Evolutionary conservation across 92 coral and sea anemone genomes (phyloP).

Genomic region (Anthopleura xanthogrammica): DNA sequence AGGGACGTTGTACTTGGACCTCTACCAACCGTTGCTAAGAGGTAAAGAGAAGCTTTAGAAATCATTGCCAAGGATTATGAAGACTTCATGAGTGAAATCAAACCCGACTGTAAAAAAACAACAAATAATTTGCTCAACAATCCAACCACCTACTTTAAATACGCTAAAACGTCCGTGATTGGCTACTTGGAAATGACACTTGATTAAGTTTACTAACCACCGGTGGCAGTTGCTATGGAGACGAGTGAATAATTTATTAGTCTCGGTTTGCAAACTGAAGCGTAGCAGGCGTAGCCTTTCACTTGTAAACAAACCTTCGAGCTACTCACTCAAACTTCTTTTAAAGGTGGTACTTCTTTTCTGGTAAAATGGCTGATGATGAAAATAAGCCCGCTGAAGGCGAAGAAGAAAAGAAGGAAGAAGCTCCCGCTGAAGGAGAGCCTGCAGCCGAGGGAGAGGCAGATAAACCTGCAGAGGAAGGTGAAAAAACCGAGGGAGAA

Average conservation of each 20-base stretch:
- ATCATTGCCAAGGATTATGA: neutral
- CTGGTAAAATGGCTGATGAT: slow-evolving; percentile 50
- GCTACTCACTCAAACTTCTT: slow-evolving; percentile 9
- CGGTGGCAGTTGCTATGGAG: slow-evolving; percentile 46
- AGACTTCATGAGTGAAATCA: slow-evolving; percentile 1
- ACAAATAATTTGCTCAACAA: slow-evolving; percentile 22
- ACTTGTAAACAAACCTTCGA: slow-evolving; percentile 45
- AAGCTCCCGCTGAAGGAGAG: slow-evolving; percentile 10
- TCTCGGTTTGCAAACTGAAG: slow-evolving; percentile 23
- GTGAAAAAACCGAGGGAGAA: slow-evolving; percentile 10
- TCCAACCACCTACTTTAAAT: slow-evolving; percentile 20
- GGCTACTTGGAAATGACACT: slow-evolving; percentile 19
- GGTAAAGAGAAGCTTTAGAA: neutral
- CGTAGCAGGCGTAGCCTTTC: slow-evolving; percentile 28
- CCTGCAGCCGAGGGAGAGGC: slow-evolving; percentile 9
- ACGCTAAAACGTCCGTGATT: slow-evolving; percentile 6
- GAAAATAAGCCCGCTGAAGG: slow-evolving; percentile 36
- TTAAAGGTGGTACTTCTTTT: neutral
- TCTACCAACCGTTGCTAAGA: neutral
- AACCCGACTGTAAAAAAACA: slow-evolving; percentile 12
- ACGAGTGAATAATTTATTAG: slow-evolving; percentile 26
- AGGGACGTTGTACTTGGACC: neutral
- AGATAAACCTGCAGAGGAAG: slow-evolving; percentile 19
- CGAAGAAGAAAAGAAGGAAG: slow-evolving; percentile 28
- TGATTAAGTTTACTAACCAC: slow-evolving; percentile 19